Evolutionary conservation across 2,888 invertebrate genomes (phyloP), one percentile per base, ranked within the genome.

Genomic region (Lithophane ornitopus): DNA sequence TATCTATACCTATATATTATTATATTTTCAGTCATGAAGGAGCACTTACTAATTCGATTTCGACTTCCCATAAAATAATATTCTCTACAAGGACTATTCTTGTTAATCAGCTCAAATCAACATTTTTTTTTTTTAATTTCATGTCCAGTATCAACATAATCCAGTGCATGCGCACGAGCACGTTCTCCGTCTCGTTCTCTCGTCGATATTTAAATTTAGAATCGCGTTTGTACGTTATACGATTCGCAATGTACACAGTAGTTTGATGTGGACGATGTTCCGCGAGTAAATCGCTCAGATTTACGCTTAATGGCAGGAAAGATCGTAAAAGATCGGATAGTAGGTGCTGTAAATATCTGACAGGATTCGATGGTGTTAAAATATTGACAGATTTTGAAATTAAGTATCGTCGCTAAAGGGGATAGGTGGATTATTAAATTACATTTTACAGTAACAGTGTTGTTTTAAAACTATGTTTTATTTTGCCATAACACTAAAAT

Each of bases 171-270:
- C 90, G 93, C 93, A 90, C 88, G 89, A 86, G 91, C 90, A 93
- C 84, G 86, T 76, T 86, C 78, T 86, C 93, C 86, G 76, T 95
- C 95, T 92, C 95, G 70, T 92, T 95, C 93, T 84, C 93, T 92
- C 94, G 84, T 88, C 91, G 92, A 93, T 94, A 94, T 95, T 95
- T 95, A 95, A 95, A 94, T 95, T 94, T 95, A 95, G 95, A 93
- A 93, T 91, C 91, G 90, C 91, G 89, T 91, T 90, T 85, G 87
- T 91, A 91, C 90, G 90, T 90, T 92, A 90, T 90, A 92, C 91
- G 90, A 93, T 94, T 94, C 85, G 93, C 94, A 92, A 92, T 89
- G 88, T 90, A 90, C 78, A 77, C 80, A 80, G 78, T 79, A 87
- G 82, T 85, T 89, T 84, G 87, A 90, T 92, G 91, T 90, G 89